These are phyloP conservation scores for Mola mola DNA, from an alignment of 2,113 vertebrate species.

Conservation along the genomic window DNA sequence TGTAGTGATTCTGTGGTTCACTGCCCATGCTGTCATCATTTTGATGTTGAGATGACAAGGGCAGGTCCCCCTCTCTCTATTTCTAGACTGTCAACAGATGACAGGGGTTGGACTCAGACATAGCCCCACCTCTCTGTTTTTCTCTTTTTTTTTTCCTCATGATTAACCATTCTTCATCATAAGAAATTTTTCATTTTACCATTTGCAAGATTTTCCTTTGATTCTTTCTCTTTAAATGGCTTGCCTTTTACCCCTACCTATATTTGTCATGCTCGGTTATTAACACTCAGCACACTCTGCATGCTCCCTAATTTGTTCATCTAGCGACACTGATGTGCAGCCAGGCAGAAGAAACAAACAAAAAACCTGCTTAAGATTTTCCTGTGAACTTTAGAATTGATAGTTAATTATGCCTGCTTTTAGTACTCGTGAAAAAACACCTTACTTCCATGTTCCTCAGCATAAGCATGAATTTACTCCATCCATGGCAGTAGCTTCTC, in stretches of 20 bases:
- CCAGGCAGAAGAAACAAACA: constrained; percentile 48
- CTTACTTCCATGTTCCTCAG: constrained; percentile 1
- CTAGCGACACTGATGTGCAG: constrained; percentile 42
- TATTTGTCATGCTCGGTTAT: constrained; percentile 16
- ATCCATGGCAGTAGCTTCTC: constrained; percentile 22
- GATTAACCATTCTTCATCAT: not conserved
- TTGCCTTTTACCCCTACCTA: constrained; percentile 3
- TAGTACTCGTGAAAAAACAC: constrained; percentile 10
- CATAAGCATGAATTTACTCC: constrained; percentile 22
- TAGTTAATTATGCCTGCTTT: constrained; percentile 35
- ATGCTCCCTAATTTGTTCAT: constrained; percentile 51
- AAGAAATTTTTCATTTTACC: not conserved
- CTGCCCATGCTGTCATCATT: constrained; percentile 31
- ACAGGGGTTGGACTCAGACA: constrained; percentile 39
- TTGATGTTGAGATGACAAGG: constrained; percentile 47
- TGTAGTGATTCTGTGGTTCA: constrained; percentile 40
- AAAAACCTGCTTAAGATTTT: constrained; percentile 49
- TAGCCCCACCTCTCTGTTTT: constrained; percentile 12
- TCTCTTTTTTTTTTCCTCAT: constrained; percentile 13
- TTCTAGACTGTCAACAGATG: constrained; percentile 49
- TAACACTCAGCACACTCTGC: constrained; percentile 37
- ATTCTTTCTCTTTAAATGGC: constrained; percentile 23
- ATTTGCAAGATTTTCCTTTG: constrained; percentile 12
- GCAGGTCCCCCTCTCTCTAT: constrained; percentile 24
- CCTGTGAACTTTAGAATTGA: constrained; percentile 39